Conservation (phyloP, 2,888 invertebrate species). For the Megaustenia siamemsis region DNA sequence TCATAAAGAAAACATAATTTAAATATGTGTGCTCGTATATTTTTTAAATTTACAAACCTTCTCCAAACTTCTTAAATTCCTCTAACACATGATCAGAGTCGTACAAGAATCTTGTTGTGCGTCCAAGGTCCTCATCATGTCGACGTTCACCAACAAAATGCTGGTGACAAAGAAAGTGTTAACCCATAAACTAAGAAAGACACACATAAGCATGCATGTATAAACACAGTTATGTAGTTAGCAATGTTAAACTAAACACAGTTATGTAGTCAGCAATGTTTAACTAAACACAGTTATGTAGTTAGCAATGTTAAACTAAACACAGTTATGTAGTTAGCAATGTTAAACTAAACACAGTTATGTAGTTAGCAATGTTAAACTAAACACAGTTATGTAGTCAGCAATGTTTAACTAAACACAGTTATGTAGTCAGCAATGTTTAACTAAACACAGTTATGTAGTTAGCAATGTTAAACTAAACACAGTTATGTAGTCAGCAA, state of each 20-base stretch:
- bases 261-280: not conserved
- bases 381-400: too few relatives aligned
- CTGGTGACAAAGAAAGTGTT: constrained; percentile 62
- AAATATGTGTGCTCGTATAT: too few relatives aligned
- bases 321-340: too few relatives aligned
- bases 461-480: too few relatives aligned
- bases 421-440: too few relatives aligned
- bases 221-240: not conserved
- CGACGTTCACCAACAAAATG: constrained; percentile 78
- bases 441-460: too few relatives aligned
- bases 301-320: not conserved
- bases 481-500: too few relatives aligned
- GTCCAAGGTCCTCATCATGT: constrained; percentile 78
- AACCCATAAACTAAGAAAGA: not conserved
- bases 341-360: too few relatives aligned
- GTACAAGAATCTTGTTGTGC: constrained; percentile 76
- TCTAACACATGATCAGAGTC: constrained; percentile 72
- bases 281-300: not conserved
- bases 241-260: not conserved
- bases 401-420: too few relatives aligned
- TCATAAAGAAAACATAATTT: too few relatives aligned
- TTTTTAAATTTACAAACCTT: constrained; percentile 70
- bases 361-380: too few relatives aligned
- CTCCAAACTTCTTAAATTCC: constrained; percentile 75
- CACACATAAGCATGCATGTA: not conserved